Evolutionary conservation across 2,888 invertebrate genomes (phyloP).

Genomic region (Rotaria magnacalcarata): DNA sequence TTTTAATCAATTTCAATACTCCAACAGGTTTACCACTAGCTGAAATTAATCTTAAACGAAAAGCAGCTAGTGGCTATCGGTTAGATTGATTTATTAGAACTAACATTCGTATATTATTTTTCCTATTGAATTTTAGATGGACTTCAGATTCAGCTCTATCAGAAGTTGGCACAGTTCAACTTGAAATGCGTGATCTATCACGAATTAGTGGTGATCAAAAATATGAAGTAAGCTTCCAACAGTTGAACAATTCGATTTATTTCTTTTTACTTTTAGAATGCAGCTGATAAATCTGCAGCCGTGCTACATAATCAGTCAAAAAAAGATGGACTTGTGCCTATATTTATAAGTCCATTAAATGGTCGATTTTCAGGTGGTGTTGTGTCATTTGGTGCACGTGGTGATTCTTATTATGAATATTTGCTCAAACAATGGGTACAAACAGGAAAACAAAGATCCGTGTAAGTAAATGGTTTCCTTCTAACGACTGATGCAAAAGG

Average conservation of each 20-base stretch:
- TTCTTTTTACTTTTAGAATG: constrained; percentile 56
- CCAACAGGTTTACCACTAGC: constrained; percentile 82
- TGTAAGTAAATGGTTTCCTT: background rate
- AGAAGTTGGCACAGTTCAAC: constrained; percentile 72
- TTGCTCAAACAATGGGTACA: constrained; percentile 78
- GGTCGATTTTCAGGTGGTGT: constrained; percentile 70
- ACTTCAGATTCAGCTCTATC: constrained; percentile 91
- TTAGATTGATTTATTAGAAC: background rate
- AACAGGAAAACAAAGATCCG: constrained; percentile 63
- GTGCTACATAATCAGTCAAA: constrained; percentile 76
- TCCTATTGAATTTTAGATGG: constrained; percentile 72
- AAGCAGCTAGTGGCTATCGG: constrained; percentile 35
- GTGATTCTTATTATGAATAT: constrained; percentile 98
- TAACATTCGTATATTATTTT: background rate
- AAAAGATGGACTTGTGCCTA: constrained; percentile 87
- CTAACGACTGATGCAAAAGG: no score
- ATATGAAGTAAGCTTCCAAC: constrained; percentile 65
- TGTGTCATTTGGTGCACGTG: constrained; percentile 76
- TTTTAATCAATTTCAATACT: constrained; percentile 81
- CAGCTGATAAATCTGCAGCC: constrained; percentile 66
- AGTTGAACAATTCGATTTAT: background rate
- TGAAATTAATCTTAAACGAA: constrained; percentile 78
- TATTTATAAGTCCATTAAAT: constrained; percentile 89
- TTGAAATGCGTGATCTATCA: constrained; percentile 89
- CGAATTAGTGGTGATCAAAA: constrained; percentile 72